Percentiles rank a stretch among this genome's conserved stretches.
These are phyloP conservation scores for Ambastaia sidthimunki DNA, from an alignment of 2,797 vertebrate species.

Conservation along the genomic window DNA sequence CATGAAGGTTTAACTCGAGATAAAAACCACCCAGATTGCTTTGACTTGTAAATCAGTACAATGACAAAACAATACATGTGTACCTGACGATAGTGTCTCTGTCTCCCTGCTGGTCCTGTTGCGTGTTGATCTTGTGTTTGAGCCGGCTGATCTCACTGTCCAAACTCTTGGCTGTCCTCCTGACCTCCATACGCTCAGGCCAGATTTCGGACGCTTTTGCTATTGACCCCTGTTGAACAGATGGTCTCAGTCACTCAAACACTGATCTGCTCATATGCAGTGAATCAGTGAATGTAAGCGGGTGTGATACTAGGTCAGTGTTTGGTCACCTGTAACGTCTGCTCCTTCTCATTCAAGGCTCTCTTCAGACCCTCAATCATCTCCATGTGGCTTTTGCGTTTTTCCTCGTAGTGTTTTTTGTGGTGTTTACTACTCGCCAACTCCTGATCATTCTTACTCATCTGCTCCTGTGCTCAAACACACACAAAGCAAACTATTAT, in stretches of 20 bases:
- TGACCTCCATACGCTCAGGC: constrained; percentile 79
- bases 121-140: constrained; percentile 83
- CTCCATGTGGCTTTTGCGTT: constrained; percentile 78
- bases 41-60: constrained; percentile 13
- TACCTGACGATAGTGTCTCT: constrained; percentile 89
- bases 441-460: constrained; percentile 84
- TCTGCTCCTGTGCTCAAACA: constrained; percentile 80
- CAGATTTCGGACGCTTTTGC: constrained; percentile 85
- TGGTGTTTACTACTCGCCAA: constrained; percentile 83
- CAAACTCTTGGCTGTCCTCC: constrained; percentile 84
- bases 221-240: constrained; percentile 62
- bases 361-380: constrained; percentile 78
- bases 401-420: constrained; percentile 87
- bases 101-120: constrained; percentile 85
- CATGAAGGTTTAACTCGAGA: neutral
- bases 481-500: neutral
- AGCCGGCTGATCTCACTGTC: constrained; percentile 91
- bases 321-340: constrained; percentile 80
- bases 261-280: neutral
- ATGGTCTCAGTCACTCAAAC: neutral
- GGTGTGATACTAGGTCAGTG: neutral
- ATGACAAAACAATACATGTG: neutral
- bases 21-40: neutral
- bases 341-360: constrained; percentile 77
- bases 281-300: neutral